Conservation (phyloP, 2,113 vertebrate species). For the Mormyrus iriodes region DNA sequence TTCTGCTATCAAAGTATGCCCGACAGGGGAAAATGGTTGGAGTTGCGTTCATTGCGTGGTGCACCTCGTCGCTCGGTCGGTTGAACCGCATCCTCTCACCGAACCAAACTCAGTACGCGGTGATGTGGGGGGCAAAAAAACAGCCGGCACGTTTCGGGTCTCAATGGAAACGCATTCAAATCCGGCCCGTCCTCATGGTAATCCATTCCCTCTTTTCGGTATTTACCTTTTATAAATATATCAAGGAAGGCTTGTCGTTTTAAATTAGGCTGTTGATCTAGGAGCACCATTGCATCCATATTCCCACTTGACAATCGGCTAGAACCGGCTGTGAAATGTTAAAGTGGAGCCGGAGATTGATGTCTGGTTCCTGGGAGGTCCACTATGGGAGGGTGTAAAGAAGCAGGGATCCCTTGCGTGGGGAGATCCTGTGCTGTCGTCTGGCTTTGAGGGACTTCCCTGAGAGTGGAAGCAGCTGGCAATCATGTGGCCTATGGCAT, state of each 20-base stretch:
- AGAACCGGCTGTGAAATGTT: neutral
- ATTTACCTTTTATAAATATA: neutral
- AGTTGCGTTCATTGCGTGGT: neutral
- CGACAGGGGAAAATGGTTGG: neutral
- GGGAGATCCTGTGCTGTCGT: neutral
- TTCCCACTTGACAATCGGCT: neutral
- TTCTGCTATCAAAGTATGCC: neutral
- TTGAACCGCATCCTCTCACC: neutral
- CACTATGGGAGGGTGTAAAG: neutral
- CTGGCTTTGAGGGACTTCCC: neutral
- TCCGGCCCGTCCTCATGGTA: neutral
- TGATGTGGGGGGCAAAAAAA: neutral
- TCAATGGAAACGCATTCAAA: neutral
- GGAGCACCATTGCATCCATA: neutral
- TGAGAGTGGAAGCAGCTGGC: neutral
- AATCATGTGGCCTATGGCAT: neutral
- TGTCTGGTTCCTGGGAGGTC: neutral
- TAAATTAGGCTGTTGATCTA: constrained; percentile 4
- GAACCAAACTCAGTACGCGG: neutral
- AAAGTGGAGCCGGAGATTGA: neutral
- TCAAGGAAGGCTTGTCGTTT: neutral
- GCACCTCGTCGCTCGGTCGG: neutral
- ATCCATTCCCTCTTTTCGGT: neutral
- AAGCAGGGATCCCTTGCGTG: neutral
- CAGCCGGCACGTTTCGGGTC: neutral